Evolutionary conservation across 2,888 invertebrate species (phyloP).

Genomic region (Phytoseiulus persimilis): DNA sequence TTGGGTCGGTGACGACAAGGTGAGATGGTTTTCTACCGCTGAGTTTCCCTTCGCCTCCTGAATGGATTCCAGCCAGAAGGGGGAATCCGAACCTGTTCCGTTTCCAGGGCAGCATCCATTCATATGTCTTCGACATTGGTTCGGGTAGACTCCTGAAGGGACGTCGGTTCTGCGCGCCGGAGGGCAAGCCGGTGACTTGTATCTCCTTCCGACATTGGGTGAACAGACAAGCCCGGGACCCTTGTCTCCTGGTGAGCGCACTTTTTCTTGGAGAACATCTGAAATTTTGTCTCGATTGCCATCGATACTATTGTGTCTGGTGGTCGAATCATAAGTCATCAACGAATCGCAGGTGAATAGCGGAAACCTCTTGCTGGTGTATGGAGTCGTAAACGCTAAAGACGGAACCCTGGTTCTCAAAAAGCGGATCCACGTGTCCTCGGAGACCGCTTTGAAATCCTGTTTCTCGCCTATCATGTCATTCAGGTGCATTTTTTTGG

Average conservation of each 20-base stretch:
- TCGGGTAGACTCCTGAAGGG: constrained; percentile 57
- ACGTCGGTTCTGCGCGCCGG: constrained; percentile 53
- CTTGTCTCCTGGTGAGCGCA: constrained; percentile 60
- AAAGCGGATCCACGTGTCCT: constrained; percentile 55
- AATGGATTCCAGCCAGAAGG: constrained; percentile 46
- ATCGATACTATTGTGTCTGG: background rate
- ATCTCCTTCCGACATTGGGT: constrained; percentile 73
- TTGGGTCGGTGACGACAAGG: constrained; percentile 73
- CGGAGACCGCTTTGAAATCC: constrained; percentile 54
- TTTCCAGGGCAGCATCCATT: constrained; percentile 59
- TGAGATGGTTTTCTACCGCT: too few relatives aligned
- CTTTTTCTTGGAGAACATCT: too few relatives aligned
- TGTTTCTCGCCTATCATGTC: constrained; percentile 79
- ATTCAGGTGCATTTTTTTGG: constrained; percentile 50
- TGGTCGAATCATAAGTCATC: background rate
- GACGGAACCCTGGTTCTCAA: constrained; percentile 62
- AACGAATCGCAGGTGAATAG: constrained; percentile 18
- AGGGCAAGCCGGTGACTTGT: constrained; percentile 62
- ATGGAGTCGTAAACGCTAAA: constrained; percentile 57
- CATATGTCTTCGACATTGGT: constrained; percentile 62
- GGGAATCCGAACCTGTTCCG: constrained; percentile 30
- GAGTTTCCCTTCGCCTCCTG: too few relatives aligned
- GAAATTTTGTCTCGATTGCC: background rate
- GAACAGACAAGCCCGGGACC: constrained; percentile 64
- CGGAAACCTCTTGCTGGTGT: constrained; percentile 40